These are phyloP conservation scores for Gobius niger DNA, from an alignment of 2,113 vertebrate species.

Conservation along the genomic window DNA sequence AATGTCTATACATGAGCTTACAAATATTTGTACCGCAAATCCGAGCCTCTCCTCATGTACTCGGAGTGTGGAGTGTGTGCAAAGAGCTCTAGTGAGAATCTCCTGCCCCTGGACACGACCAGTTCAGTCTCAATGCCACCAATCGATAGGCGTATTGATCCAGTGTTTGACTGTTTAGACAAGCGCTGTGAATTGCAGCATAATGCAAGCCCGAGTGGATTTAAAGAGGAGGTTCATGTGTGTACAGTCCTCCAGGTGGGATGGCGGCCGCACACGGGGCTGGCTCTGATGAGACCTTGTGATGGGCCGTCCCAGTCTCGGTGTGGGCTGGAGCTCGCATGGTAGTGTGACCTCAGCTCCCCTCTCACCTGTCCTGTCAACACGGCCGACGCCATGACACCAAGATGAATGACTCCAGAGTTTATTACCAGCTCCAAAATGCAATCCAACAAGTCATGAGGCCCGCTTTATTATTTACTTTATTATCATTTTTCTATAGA, in stretches of 20 bases:
- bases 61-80: conserved; percentile 12
- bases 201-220: conserved; percentile 56
- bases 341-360: conserved; percentile 8
- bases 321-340: conserved; percentile 21
- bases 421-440: conserved; percentile 21
- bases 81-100: conserved; percentile 61
- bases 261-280: neutral
- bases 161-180: conserved; percentile 70
- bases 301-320: conserved; percentile 2
- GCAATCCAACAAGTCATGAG: conserved; percentile 9
- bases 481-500: conserved; percentile 3
- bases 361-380: conserved; percentile 22
- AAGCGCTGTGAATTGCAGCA: conserved; percentile 71
- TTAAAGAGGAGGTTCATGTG: conserved; percentile 25
- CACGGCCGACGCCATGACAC: neutral
- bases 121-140: conserved; percentile 70
- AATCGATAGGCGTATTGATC: conserved; percentile 69
- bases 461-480: conserved; percentile 13
- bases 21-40: conserved; percentile 28
- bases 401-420: conserved; percentile 23
- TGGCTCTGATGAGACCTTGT: neutral
- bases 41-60: neutral
- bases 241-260: neutral
- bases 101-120: conserved; percentile 60
- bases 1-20: conserved; percentile 16